phyloP scores from a whole-genome alignment of 2,888 invertebrate genomes.

The Parelbella ahira region DNA sequence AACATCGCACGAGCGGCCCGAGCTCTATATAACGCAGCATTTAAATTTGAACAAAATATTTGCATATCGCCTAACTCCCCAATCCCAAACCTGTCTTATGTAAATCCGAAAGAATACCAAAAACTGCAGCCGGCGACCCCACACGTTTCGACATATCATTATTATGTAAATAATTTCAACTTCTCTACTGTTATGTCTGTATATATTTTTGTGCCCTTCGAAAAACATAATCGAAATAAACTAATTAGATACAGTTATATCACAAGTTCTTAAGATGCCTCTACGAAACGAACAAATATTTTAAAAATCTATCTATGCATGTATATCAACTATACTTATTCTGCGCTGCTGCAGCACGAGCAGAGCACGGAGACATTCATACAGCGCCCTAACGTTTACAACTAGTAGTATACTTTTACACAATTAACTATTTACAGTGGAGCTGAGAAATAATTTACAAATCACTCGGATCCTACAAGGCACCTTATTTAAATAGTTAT shows the following conservation, averaged over 20 bases:
- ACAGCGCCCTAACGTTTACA: conserved; percentile 65
- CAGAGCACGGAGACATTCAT: conserved; percentile 61
- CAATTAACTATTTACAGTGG: conserved; percentile 73
- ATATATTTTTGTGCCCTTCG: conserved; percentile 68
- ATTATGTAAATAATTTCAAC: conserved; percentile 64
- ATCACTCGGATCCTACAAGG: conserved; percentile 72
- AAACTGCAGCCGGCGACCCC: conserved; percentile 72
- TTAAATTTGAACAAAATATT: conserved; percentile 73
- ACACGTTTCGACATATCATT: conserved; percentile 59
- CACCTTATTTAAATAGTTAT: conserved; percentile 76
- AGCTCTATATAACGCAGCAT: conserved; percentile 47
- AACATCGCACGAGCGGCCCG: conserved; percentile 42
- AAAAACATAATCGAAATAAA: conserved; percentile 59
- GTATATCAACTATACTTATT: conserved; percentile 51
- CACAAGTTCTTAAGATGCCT: conserved; percentile 78
- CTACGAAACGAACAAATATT: conserved; percentile 77
- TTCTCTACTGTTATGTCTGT: conserved; percentile 71
- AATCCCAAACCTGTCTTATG: conserved; percentile 67
- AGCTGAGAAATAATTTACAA: conserved; percentile 76
- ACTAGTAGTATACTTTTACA: conserved; percentile 77
- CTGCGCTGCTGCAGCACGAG: conserved; percentile 53
- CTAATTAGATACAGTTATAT: conserved; percentile 76
- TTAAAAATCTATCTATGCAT: conserved; percentile 62
- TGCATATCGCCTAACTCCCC: conserved; percentile 78
- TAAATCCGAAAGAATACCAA: conserved; percentile 68